Percentiles rank a stretch among this genome's conserved stretches.
phyloP scores from a whole-genome alignment of 2,888 invertebrate species.

The Drosophila infuscata region DNA sequence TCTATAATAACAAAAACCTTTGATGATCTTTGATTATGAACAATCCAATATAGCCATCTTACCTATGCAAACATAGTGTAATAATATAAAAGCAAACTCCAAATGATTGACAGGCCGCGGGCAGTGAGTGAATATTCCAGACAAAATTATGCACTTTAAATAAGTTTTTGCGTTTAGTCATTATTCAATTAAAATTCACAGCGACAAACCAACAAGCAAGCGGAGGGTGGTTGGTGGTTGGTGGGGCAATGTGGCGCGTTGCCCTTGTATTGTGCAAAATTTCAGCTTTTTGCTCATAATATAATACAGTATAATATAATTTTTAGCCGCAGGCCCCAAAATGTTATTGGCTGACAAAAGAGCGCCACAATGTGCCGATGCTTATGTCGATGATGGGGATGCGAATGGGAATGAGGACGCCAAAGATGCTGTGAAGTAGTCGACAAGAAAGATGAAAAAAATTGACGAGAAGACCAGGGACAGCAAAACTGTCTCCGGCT shows the following conservation, averaged over 20 bases:
- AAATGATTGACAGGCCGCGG: slow-evolving; percentile 55
- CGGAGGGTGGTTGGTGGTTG: not conserved
- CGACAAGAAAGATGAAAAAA: slow-evolving; percentile 1
- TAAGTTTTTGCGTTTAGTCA: slow-evolving; percentile 63
- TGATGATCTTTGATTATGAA: not conserved
- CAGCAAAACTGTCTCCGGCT: slow-evolving; percentile 29
- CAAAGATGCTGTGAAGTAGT: slow-evolving; percentile 18
- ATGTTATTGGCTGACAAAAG: slow-evolving; percentile 61
- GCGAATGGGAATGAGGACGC: slow-evolving; percentile 17
- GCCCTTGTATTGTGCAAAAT: slow-evolving; percentile 20
- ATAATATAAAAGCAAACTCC: slow-evolving; percentile 21
- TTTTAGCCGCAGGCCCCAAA: slow-evolving; percentile 38
- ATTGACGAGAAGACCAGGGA: slow-evolving; percentile 7
- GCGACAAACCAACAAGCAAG: slow-evolving; percentile 8
- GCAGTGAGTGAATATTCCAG: slow-evolving; percentile 39
- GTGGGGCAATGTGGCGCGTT: not conserved
- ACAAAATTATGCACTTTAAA: slow-evolving; percentile 67
- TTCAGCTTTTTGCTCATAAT: slow-evolving; percentile 41
- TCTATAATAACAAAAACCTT: not conserved
- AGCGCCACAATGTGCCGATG: slow-evolving; percentile 37
- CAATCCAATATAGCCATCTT: not conserved
- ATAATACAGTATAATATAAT: slow-evolving; percentile 44
- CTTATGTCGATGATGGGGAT: slow-evolving; percentile 22
- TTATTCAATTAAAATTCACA: slow-evolving; percentile 68
- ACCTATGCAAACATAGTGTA: not conserved